Evolutionary conservation across 64 coral and sea anemone species (phyloP).

Genomic region (Anthopleura sola): DNA sequence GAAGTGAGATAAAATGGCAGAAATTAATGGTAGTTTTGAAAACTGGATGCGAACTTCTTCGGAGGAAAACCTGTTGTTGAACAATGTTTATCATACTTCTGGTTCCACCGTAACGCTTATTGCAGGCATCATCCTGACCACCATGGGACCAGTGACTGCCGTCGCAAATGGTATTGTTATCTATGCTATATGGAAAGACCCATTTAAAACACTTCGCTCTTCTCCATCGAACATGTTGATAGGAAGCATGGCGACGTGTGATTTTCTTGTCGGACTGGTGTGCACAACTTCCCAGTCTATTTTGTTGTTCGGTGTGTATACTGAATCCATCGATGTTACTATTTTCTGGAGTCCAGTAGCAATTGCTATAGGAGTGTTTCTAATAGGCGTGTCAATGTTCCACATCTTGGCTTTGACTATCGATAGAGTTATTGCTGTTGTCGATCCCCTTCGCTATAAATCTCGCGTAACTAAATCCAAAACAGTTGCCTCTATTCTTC

Average conservation of each 20-base stretch:
- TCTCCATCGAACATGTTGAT: slow-evolving; percentile 37
- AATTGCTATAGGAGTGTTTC: background rate
- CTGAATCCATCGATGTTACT: background rate
- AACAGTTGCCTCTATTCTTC: background rate
- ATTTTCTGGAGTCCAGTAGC: background rate
- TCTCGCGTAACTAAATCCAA: background rate
- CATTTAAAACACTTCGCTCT: slow-evolving; percentile 35
- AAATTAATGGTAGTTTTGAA: background rate
- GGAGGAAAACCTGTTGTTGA: background rate
- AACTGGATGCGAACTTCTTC: background rate
- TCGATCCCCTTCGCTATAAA: slow-evolving; percentile 26
- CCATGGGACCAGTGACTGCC: slow-evolving; percentile 2
- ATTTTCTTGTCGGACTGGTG: slow-evolving; percentile 37
- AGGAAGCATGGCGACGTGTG: slow-evolving; percentile 29
- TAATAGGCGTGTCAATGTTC: slow-evolving; percentile 4
- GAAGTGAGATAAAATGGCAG: background rate
- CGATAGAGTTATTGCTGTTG: slow-evolving; percentile 22
- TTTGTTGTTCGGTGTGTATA: background rate
- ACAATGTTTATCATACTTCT: background rate
- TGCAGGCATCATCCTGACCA: background rate
- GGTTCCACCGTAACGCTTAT: background rate
- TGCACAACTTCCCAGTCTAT: background rate
- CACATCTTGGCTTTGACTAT: slow-evolving; percentile 40
- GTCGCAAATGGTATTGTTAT: slow-evolving; percentile 33
- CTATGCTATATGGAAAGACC: slow-evolving; percentile 51